These are phyloP conservation scores for Phylloscopus collybita DNA, from an alignment of 2,797 vertebrate genomes.

Conservation along the genomic window DNA sequence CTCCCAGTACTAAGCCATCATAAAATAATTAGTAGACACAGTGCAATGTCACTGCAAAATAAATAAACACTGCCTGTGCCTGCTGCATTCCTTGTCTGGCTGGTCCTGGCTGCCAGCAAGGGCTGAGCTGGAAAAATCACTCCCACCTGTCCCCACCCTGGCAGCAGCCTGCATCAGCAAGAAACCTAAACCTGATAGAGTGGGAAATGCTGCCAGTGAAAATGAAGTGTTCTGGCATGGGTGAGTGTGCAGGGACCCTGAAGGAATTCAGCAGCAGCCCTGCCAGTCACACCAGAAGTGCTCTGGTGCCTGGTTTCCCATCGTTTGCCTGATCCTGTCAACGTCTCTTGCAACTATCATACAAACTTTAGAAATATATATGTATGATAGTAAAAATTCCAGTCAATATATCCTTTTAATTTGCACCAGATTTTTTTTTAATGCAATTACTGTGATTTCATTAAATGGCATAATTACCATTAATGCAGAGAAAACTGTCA, in stretches of 20 bases:
- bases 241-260: slow-evolving; percentile 33
- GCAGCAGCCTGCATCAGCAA: slow-evolving; percentile 35
- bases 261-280: slow-evolving; percentile 27
- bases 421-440: slow-evolving; percentile 73
- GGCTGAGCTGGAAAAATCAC: background rate
- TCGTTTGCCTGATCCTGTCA: slow-evolving; percentile 1
- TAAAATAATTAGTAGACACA: background rate
- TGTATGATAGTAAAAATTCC: slow-evolving; percentile 17
- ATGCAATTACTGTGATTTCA: slow-evolving; percentile 82
- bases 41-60: background rate
- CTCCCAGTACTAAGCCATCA: background rate
- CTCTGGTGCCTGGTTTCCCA: background rate
- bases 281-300: background rate
- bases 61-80: background rate
- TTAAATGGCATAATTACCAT: slow-evolving; percentile 80
- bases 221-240: slow-evolving; percentile 26
- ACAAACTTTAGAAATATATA: background rate
- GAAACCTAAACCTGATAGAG: slow-evolving; percentile 8
- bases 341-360: slow-evolving; percentile 2
- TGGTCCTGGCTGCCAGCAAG: background rate
- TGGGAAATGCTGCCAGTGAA: slow-evolving; percentile 21
- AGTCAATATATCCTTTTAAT: slow-evolving; percentile 71
- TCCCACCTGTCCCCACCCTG: slow-evolving; percentile 46
- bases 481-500: slow-evolving; percentile 78
- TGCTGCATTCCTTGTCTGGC: background rate